Evolutionary conservation across 2,113 vertebrate species (phyloP).

Genomic region (Calyptommatus sinebrachiatus): DNA sequence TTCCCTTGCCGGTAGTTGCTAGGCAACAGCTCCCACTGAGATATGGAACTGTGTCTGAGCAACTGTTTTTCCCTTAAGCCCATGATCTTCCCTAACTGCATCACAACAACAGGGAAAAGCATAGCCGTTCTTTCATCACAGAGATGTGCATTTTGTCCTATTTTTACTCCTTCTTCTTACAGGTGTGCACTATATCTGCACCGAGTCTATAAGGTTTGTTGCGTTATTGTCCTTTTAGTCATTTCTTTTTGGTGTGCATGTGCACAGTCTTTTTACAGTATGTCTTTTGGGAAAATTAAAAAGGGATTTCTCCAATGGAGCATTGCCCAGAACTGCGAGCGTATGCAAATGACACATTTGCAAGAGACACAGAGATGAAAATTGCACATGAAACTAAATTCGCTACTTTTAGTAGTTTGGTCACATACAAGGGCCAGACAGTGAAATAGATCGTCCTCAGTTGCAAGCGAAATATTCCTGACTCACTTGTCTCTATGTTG

Average conservation of each 20-base stretch:
- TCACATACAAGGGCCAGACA: not conserved
- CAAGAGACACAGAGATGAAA: not conserved
- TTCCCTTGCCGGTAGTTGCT: not conserved
- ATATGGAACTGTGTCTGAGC: not conserved
- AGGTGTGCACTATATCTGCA: not conserved
- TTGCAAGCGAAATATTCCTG: not conserved
- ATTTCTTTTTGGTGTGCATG: not conserved
- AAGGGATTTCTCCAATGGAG: not conserved
- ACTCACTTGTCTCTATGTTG: not conserved
- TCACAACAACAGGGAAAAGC: not conserved
- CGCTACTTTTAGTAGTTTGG: not conserved
- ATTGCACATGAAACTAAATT: not conserved
- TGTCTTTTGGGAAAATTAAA: not conserved
- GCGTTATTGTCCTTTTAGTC: not conserved
- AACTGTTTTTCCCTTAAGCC: not conserved
- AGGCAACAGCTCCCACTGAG: not conserved
- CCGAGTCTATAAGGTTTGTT: not conserved
- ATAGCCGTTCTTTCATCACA: not conserved
- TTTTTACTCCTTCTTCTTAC: not conserved
- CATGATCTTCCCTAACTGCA: not conserved
- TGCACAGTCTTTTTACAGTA: not conserved
- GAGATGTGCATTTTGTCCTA: not conserved
- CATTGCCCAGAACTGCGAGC: constrained; percentile 1
- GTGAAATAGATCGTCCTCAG: not conserved
- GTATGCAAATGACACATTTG: not conserved